These are phyloP conservation scores for Cheilinus undulatus DNA, from an alignment of 2,113 vertebrate species.

Conservation along the genomic window DNA sequence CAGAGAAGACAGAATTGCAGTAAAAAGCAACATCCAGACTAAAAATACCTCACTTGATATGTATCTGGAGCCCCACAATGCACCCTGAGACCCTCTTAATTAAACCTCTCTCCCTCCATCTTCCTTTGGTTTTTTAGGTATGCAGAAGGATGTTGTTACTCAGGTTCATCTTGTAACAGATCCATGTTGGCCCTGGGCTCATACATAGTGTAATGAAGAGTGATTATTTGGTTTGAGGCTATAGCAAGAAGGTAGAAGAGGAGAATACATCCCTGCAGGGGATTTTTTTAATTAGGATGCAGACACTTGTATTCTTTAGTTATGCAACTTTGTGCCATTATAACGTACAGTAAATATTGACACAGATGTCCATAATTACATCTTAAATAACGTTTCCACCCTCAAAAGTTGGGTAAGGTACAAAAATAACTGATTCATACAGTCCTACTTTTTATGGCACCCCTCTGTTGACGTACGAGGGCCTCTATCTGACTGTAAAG, in stretches of 20 bases:
- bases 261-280: slow-evolving; percentile 33
- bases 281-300: slow-evolving; percentile 24
- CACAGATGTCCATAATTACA: no score
- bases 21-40: not conserved
- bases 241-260: slow-evolving; percentile 5
- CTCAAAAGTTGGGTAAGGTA: no score
- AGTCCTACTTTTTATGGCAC: no score
- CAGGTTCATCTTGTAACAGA: slow-evolving; percentile 22
- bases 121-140: slow-evolving; percentile 11
- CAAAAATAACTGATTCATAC: no score
- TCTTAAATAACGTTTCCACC: no score
- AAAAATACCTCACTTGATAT: slow-evolving; percentile 39
- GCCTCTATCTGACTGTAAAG: no score
- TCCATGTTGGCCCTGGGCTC: slow-evolving; percentile 26
- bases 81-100: slow-evolving; percentile 30
- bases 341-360: no score
- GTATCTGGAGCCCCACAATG: slow-evolving; percentile 31
- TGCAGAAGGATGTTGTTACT: slow-evolving; percentile 25
- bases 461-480: no score
- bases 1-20: not conserved
- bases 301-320: slow-evolving; percentile 1
- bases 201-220: slow-evolving; percentile 37
- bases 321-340: no score
- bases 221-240: slow-evolving; percentile 47
- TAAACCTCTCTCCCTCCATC: slow-evolving; percentile 11